phyloP scores from a whole-genome alignment of 2,797 vertebrate species.

The Rhabdomys pumilio region DNA sequence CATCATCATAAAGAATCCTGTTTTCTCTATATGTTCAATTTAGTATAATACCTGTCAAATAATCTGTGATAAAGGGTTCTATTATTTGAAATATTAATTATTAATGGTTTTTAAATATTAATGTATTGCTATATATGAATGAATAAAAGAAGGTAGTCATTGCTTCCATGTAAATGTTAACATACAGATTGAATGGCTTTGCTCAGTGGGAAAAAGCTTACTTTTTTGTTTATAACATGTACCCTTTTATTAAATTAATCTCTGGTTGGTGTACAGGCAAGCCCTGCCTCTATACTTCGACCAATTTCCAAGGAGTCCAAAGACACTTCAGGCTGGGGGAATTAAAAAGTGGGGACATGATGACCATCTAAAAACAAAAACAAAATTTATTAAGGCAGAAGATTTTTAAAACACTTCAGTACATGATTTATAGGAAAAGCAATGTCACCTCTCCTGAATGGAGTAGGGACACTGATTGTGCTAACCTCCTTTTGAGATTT shows the following conservation, averaged over 20 bases:
- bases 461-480: too few relatives aligned
- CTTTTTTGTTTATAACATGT: background rate
- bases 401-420: background rate
- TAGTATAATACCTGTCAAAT: background rate
- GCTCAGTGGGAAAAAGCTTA: background rate
- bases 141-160: background rate
- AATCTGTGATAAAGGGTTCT: background rate
- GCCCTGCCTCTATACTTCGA: background rate
- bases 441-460: background rate
- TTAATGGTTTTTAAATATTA: conserved; percentile 10
- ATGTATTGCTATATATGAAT: conserved; percentile 17
- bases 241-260: background rate
- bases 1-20: background rate
- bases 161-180: background rate
- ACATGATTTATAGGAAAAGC: background rate
- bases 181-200: background rate
- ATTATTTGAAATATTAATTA: background rate
- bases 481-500: background rate
- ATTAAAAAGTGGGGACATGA: background rate
- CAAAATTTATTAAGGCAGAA: background rate
- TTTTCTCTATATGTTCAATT: conserved; percentile 9
- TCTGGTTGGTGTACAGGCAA: background rate
- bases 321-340: background rate
- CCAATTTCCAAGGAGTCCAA: background rate
- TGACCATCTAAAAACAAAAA: background rate